These are phyloP conservation scores for Tribolium madens DNA, from an alignment of 1,140 invertebrate genomes.

Conservation along the genomic window DNA sequence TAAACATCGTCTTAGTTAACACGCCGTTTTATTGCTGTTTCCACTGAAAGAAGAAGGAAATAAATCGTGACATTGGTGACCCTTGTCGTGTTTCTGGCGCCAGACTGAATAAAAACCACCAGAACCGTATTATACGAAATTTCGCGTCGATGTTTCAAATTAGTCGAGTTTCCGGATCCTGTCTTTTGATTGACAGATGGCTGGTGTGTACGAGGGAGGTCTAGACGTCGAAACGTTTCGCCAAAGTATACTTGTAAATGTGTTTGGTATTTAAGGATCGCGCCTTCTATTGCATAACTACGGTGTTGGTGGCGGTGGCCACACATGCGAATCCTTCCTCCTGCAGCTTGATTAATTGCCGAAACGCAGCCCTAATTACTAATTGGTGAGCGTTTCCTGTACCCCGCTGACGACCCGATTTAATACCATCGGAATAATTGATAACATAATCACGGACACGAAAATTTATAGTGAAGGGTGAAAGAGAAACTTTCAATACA, in stretches of 20 bases:
- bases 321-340: not conserved
- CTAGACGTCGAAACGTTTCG: conserved; percentile 17
- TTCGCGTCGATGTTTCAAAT: conserved; percentile 27
- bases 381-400: conserved; percentile 13
- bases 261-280: conserved; percentile 6
- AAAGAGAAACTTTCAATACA: not conserved
- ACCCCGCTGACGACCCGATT: not conserved
- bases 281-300: conserved; percentile 32
- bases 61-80: conserved; percentile 45
- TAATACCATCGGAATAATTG: not conserved
- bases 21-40: conserved; percentile 45
- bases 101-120: conserved; percentile 1
- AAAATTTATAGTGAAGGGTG: not conserved
- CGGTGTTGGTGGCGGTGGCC: conserved; percentile 10
- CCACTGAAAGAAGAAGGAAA: conserved; percentile 35
- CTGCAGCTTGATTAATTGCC: conserved; percentile 28
- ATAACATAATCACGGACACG: not conserved
- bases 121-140: not conserved
- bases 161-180: conserved; percentile 18
- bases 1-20: conserved; percentile 43
- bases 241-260: not conserved
- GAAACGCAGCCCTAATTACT: conserved; percentile 8
- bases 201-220: not conserved
- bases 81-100: conserved; percentile 45
- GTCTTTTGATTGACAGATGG: conserved; percentile 4